Evolutionary conservation across 2,113 vertebrate genomes (phyloP), one percentile per base, ranked within the genome.

Genomic region (Galemys pyrenaicus): DNA sequence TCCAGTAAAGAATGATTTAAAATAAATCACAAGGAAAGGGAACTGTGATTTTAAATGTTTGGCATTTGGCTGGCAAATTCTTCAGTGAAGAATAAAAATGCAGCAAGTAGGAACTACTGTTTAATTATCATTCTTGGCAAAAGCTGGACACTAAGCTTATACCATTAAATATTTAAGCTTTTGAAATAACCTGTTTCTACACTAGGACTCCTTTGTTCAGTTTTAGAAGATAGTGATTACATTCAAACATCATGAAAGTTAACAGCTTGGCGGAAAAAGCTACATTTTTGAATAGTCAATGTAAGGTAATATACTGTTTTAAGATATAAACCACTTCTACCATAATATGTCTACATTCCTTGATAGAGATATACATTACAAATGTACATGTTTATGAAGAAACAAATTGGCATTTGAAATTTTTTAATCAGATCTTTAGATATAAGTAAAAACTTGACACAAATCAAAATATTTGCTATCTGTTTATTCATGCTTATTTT

Each of bases 61-160:
- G 74, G 82, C 35, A 87, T 92, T 26, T 87, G 46, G n/a, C 37
- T 74, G 6, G 11, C 74, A 74, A 91, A 89, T 74, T 85, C 87
- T 84, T 60, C 11, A 87, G 91, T 24, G 44, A 91, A 89, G 51
- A 92, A 81, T 78, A 83, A 92, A 94, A 95, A 77, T 30, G 67
- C 1, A 92, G 32, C 39, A 80, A 79, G 32, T 62, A 93, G 24
- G 24, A 32, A 79, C 6, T 30, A 82, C 19, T 83, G 16, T 83
- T 81, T 22, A 84, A 89, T 89, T 71, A 89, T 28, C 24, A 22
- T 68, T 87, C 44, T 71, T 70, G 13, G 51, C 17, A 83, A 89
- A 41, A 74, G 30, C 67, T 65, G 54, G 19, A 68, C 64, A 62
- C n/a, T 60, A 87, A 92, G 32, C 83, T 88, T 74, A 81, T 30